A percentile compares a stretch with the other conserved stretches of the same genome.
phyloP scores from a whole-genome alignment of 2,797 vertebrate species.

The Coranthus polyacanthus region DNA sequence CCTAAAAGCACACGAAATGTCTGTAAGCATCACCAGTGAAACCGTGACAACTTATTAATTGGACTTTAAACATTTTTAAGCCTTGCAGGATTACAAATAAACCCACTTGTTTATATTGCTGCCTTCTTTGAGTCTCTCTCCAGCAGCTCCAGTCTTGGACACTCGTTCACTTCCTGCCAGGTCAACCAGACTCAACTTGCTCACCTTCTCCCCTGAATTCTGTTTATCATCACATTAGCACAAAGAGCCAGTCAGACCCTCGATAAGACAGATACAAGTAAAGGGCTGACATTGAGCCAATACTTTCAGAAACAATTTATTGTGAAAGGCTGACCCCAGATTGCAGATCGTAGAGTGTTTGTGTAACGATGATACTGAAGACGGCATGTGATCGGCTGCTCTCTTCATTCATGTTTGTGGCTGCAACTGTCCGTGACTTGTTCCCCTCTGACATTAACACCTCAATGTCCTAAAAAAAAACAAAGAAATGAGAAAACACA shows the following conservation, averaged over 20 bases:
- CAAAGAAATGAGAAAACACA: neutral
- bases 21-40: neutral
- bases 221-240: slow-evolving; percentile 59
- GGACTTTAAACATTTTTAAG: neutral
- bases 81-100: neutral
- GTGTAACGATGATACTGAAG: slow-evolving; percentile 97
- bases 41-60: neutral
- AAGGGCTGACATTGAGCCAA: neutral
- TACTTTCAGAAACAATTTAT: slow-evolving; percentile 1
- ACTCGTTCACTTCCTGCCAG: slow-evolving; percentile 96
- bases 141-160: slow-evolving; percentile 97
- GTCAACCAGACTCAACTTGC: slow-evolving; percentile 97
- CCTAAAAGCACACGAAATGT: slow-evolving; percentile 72
- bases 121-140: slow-evolving; percentile 97
- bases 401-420: slow-evolving; percentile 99
- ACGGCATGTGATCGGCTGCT: slow-evolving; percentile 98
- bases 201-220: slow-evolving; percentile 99
- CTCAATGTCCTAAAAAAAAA: slow-evolving; percentile 91
- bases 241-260: slow-evolving; percentile 20
- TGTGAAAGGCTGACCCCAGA: slow-evolving; percentile 89
- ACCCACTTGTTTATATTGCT: slow-evolving; percentile 99
- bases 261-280: slow-evolving; percentile 23
- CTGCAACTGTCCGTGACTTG: slow-evolving; percentile 97
- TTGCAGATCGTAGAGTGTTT: slow-evolving; percentile 93
- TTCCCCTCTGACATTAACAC: slow-evolving; percentile 99